Conservation (phyloP, 92 coral and sea anemone species). For the Montipora capitata region DNA sequence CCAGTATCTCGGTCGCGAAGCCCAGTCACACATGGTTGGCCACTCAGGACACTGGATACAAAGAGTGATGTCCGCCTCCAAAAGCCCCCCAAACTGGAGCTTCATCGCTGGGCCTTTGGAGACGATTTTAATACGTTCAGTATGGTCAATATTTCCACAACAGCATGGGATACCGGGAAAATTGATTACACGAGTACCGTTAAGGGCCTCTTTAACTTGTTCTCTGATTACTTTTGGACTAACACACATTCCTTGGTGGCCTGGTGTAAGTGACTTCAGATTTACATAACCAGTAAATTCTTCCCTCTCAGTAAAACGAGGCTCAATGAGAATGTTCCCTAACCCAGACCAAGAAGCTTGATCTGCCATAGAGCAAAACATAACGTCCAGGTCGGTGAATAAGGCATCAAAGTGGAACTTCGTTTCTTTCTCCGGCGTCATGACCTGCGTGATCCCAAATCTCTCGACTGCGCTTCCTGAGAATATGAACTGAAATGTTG, state of each 20-base stretch:
- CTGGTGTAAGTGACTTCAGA: slow-evolving; percentile 20
- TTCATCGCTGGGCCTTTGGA: slow-evolving; percentile 41
- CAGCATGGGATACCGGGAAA: slow-evolving; percentile 28
- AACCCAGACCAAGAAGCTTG: slow-evolving; percentile 46
- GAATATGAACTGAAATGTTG: slow-evolving; percentile 6
- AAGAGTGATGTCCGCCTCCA: slow-evolving; percentile 47
- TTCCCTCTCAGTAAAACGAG: not conserved
- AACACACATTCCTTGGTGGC: not conserved
- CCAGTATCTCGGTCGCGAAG: slow-evolving; percentile 57
- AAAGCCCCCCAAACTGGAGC: not conserved
- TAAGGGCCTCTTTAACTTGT: slow-evolving; percentile 6
- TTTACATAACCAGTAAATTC: slow-evolving; percentile 32
- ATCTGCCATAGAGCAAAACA: slow-evolving; percentile 54
- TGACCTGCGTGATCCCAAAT: not conserved
- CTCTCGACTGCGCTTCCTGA: slow-evolving; percentile 16
- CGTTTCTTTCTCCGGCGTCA: not conserved
- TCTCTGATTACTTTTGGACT: not conserved
- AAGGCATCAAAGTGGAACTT: not conserved
- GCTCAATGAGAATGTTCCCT: slow-evolving; percentile 39
- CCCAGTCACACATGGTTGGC: slow-evolving; percentile 68
- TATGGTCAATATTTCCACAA: not conserved
- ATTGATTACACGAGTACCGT: not conserved
- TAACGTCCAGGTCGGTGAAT: slow-evolving; percentile 57
- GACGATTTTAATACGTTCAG: not conserved
- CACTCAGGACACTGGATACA: slow-evolving; percentile 61